phyloP scores from a whole-genome alignment of 1,140 invertebrate genomes.

The Zophobas atratus region DNA sequence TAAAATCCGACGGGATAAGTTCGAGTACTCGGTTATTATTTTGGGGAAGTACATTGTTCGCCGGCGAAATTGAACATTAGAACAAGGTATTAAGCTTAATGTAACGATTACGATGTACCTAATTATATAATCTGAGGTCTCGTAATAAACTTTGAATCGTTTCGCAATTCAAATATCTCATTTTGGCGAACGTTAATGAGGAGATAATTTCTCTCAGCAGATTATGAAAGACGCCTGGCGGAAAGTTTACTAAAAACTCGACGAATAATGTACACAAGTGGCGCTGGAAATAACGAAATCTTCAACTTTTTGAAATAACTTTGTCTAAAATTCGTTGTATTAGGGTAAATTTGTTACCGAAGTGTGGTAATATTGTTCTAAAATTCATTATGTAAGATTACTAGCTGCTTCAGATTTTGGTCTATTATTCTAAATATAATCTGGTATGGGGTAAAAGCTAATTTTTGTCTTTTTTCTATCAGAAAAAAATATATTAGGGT shows the following conservation, averaged over 20 bases:
- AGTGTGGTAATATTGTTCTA: no score
- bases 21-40: constrained; percentile 2
- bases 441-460: no score
- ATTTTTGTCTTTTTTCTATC: no score
- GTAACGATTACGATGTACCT: constrained; percentile 31
- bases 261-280: neutral
- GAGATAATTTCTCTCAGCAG: neutral
- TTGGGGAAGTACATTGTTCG: neutral
- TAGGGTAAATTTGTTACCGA: no score
- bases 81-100: constrained; percentile 28
- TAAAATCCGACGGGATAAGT: neutral
- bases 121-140: constrained; percentile 39
- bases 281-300: no score
- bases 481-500: no score
- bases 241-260: neutral
- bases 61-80: neutral
- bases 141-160: constrained; percentile 24
- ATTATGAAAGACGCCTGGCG: neutral
- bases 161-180: constrained; percentile 29
- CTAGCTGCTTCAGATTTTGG: no score
- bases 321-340: no score
- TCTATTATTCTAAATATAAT: no score
- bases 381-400: no score
- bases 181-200: constrained; percentile 19
- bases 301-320: no score